phyloP scores from a whole-genome alignment of 2,888 invertebrate species.

The Aphodius sticticus region DNA sequence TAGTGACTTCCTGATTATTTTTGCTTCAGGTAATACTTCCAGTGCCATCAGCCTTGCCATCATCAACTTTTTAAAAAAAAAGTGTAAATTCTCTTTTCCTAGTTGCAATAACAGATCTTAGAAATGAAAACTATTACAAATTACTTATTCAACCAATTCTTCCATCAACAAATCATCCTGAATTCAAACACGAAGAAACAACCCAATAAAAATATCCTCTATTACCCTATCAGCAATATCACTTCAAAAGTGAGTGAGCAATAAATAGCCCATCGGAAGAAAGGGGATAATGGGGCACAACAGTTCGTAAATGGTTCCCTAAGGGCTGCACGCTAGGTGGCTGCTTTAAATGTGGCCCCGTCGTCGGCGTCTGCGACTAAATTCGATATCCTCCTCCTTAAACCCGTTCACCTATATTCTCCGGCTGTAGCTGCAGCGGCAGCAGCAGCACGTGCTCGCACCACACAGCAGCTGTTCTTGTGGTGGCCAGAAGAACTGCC shows the following conservation, averaged over 20 bases:
- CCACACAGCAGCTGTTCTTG: slow-evolving; percentile 55
- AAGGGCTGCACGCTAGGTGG: background rate
- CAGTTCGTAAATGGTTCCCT: slow-evolving; percentile 4
- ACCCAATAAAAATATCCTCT: no score
- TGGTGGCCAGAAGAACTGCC: slow-evolving; percentile 37
- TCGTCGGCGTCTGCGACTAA: slow-evolving; percentile 7
- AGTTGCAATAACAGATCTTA: no score
- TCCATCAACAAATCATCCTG: no score
- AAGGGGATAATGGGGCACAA: slow-evolving; percentile 10
- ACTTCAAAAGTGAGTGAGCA: background rate
- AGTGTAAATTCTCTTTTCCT: no score
- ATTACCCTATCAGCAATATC: background rate
- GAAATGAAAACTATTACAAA: no score
- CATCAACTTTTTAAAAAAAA: no score
- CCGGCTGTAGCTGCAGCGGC: slow-evolving; percentile 39
- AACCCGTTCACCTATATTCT: slow-evolving; percentile 53
- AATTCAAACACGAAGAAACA: no score
- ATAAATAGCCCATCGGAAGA: background rate
- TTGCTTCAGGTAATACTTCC: no score
- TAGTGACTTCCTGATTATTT: no score
- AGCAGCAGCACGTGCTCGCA: slow-evolving; percentile 48
- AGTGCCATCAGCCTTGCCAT: no score
- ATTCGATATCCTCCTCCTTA: slow-evolving; percentile 16
- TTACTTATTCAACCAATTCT: no score
- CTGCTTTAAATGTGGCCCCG: slow-evolving; percentile 12